phyloP scores from a whole-genome alignment of 2,888 invertebrate genomes.

The Leptopilina syphax region DNA sequence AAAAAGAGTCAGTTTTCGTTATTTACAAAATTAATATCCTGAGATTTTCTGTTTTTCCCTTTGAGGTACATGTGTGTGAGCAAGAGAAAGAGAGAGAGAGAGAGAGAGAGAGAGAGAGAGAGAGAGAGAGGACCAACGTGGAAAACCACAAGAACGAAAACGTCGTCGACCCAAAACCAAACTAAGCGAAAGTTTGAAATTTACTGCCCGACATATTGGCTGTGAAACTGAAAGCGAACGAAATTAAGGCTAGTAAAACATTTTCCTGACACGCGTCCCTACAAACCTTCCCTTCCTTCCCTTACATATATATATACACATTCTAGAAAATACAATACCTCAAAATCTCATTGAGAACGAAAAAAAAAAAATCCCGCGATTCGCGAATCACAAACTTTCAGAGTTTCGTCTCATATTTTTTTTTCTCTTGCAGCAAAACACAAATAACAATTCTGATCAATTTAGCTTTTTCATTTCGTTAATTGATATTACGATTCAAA shows the following conservation, averaged over 20 bases:
- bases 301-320: not conserved
- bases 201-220: conserved; percentile 75
- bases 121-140: conserved; percentile 30
- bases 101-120: no score
- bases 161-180: conserved; percentile 60
- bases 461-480: no score
- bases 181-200: conserved; percentile 71
- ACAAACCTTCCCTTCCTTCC: conserved; percentile 24
- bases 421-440: no score
- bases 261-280: conserved; percentile 68
- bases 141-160: conserved; percentile 64
- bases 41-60: conserved; percentile 52
- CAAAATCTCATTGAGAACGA: not conserved
- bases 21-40: conserved; percentile 69
- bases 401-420: no score
- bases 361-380: not conserved
- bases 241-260: conserved; percentile 76
- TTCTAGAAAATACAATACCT: conserved; percentile 16
- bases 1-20: conserved; percentile 52
- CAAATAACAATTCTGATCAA: no score
- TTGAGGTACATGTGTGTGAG: not conserved
- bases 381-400: no score
- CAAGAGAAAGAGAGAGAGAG: not conserved
- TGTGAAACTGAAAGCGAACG: conserved; percentile 73
- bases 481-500: no score